Conservation (phyloP, 2,888 invertebrate species). For the Argyresthia goedartella region DNA sequence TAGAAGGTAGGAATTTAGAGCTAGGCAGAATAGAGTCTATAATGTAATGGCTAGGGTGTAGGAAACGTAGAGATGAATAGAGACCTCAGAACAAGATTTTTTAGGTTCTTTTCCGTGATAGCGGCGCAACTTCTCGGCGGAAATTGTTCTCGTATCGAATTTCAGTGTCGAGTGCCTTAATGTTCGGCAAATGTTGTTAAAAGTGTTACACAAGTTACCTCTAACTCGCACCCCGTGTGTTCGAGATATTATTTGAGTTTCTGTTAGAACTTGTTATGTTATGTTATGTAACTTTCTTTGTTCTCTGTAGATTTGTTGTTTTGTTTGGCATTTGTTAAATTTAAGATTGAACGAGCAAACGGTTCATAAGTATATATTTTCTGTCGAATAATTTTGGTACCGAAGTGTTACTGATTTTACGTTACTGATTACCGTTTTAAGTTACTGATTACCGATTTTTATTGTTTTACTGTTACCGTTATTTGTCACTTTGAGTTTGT, state of each 20-base stretch:
- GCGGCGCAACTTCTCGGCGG: slow-evolving; percentile 1
- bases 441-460: too few relatives aligned
- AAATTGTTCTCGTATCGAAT: slow-evolving; percentile 6
- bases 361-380: too few relatives aligned
- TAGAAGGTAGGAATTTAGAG: not conserved
- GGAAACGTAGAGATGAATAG: not conserved
- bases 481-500: too few relatives aligned
- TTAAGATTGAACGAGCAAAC: slow-evolving; percentile 11
- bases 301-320: slow-evolving; percentile 13
- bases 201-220: slow-evolving; percentile 13
- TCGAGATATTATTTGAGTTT: slow-evolving; percentile 7
- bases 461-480: too few relatives aligned
- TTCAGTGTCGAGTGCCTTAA: slow-evolving; percentile 45
- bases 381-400: too few relatives aligned
- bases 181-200: slow-evolving; percentile 56
- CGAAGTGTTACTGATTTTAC: too few relatives aligned
- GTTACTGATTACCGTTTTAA: too few relatives aligned
- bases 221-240: not conserved
- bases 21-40: not conserved
- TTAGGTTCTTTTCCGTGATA: not conserved
- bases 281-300: slow-evolving; percentile 7
- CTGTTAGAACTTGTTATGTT: slow-evolving; percentile 7
- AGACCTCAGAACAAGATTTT: not conserved
- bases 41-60: not conserved
- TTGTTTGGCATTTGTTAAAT: slow-evolving; percentile 14